Conservation (phyloP, 2,797 vertebrate genomes). For the Echiichthys vipera region DNA sequence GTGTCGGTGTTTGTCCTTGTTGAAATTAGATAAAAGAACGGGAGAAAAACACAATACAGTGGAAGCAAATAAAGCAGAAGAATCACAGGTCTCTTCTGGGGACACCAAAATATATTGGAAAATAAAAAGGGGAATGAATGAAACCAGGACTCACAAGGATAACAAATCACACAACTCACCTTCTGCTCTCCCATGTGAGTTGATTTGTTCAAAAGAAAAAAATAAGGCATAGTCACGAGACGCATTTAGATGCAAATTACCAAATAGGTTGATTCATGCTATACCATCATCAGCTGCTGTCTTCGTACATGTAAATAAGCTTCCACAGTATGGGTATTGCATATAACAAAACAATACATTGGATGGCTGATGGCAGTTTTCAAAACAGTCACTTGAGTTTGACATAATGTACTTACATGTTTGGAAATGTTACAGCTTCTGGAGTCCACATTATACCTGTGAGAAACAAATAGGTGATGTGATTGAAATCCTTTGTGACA, state of each 20-base stretch:
- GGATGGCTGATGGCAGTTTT: constrained; percentile 11
- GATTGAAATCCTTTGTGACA: not conserved
- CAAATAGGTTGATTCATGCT: constrained; percentile 18
- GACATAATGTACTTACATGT: constrained; percentile 86
- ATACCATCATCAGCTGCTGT: constrained; percentile 9
- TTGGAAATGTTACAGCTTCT: constrained; percentile 95
- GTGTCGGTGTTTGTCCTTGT: constrained; percentile 50
- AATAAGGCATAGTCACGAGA: constrained; percentile 28
- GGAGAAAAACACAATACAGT: constrained; percentile 50
- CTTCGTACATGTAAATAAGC: constrained; percentile 20
- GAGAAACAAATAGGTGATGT: constrained; percentile 22
- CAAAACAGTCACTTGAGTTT: constrained; percentile 26
- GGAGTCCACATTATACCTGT: constrained; percentile 96
- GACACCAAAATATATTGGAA: constrained; percentile 20
- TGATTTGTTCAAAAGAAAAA: constrained; percentile 27
- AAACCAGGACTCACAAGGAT: too few relatives aligned
- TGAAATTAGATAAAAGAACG: constrained; percentile 59
- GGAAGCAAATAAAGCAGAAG: constrained; percentile 33
- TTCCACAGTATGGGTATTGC: constrained; percentile 1
- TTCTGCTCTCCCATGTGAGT: constrained; percentile 74
- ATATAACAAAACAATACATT: constrained; percentile 8
- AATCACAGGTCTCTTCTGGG: constrained; percentile 4
- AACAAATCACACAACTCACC: constrained; percentile 77
- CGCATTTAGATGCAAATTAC: not conserved
- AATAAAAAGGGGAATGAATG: constrained; percentile 49